Conservation (phyloP, 2,797 vertebrate species). For the Malurus splendens region DNA sequence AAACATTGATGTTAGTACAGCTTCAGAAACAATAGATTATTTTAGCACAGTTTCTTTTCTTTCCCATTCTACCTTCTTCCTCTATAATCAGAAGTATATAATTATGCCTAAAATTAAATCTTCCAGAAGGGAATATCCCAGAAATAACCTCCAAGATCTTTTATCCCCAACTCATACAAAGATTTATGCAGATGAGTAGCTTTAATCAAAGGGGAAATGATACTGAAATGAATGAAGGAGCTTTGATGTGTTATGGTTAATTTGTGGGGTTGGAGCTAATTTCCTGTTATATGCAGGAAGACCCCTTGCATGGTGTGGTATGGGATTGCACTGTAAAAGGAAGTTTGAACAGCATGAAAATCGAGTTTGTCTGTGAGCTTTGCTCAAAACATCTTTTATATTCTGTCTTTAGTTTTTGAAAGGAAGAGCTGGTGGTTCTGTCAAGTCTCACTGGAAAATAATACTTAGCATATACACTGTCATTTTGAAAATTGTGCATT, state of each 20-base stretch:
- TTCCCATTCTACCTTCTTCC: not conserved
- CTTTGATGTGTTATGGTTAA: not conserved
- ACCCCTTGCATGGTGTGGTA: not conserved
- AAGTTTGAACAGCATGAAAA: not conserved
- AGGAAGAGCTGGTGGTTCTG: not conserved
- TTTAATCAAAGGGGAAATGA: conserved; percentile 4
- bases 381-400: not conserved
- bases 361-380: not conserved
- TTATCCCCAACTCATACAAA: not conserved
- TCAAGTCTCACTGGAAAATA: not conserved
- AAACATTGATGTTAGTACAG: not conserved
- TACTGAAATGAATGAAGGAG: not conserved
- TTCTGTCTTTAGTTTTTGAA: not conserved
- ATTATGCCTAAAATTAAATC: conserved; percentile 52
- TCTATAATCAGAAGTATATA: conserved; percentile 21
- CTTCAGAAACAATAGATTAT: not conserved
- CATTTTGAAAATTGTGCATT: not conserved
- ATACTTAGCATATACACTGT: not conserved
- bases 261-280: not conserved
- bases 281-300: not conserved
- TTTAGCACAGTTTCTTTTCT: not conserved
- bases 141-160: conserved; percentile 21
- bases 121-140: conserved; percentile 12
- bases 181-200: not conserved
- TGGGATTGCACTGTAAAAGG: not conserved